Evolutionary conservation across 2,113 vertebrate species (phyloP), one percentile per base, ranked within the genome.

Genomic region (Rhinolophus sinicus): DNA sequence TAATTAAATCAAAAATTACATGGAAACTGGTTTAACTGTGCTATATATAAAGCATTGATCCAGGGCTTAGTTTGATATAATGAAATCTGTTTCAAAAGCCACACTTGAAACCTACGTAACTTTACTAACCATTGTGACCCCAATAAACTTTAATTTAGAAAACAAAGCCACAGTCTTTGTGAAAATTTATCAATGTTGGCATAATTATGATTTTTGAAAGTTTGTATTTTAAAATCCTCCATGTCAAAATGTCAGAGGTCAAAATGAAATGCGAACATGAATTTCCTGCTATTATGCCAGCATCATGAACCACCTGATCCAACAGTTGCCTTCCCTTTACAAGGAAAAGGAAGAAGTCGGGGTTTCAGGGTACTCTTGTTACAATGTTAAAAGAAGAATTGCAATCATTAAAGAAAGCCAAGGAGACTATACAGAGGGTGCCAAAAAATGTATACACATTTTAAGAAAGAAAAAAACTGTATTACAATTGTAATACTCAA

Each of bases 151-250:
- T 50, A 13, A 50, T 50, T 13, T 12, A 13, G 12, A 50, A 50
- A 50, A 44, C 40, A 44, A 83, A 88, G 82, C n/a, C 33, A 85
- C 19, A 70, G 14, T 44, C n/a, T 54, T 54, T 9, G 47, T 44
- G 30, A 62, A 16, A n/a, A 56, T 11, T 6, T 69, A 58, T 60
- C 69, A 35, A 16, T 62, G 47, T 47, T 54, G n/a, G 22, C 40
- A 67, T 40, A 80, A 73, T n/a, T 38, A 64, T 26, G 9, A 26
- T 28, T 81, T 81, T 72, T 69, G n/a, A 21, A 83, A 38, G 10
- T 83, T 76, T 70, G n/a, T 76, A 26, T 91, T 76, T 94, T 69
- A 69, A 80, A 94, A 88, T 54, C 22, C 40, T 81, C 60, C 65
- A 35, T 64, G 11, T 80, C 72, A 75, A 82, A 89, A 83, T 83